Conservation (phyloP, 2,888 invertebrate species). For the Alloplasta piceator region DNA sequence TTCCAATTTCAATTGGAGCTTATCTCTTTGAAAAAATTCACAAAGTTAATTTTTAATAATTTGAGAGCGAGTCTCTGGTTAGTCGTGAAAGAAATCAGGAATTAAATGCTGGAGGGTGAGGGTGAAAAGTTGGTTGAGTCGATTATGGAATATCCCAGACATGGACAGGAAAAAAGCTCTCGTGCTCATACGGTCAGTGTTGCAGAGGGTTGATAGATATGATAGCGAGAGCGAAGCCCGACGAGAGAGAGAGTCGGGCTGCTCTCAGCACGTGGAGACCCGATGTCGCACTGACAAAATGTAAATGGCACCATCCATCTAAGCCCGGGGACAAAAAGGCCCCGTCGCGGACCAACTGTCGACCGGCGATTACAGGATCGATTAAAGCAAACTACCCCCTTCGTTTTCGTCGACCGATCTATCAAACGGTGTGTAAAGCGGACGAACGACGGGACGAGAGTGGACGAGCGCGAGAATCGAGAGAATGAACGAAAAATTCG, state of each 20-base stretch:
- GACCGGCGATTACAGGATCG: constrained; percentile 83
- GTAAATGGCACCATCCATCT: constrained; percentile 83
- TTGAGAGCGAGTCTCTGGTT: too few relatives aligned
- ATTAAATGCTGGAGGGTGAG: too few relatives aligned
- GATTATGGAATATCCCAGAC: too few relatives aligned
- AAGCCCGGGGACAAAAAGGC: constrained; percentile 81
- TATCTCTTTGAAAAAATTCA: too few relatives aligned
- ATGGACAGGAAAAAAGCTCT: constrained; percentile 3
- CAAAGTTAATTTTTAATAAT: too few relatives aligned
- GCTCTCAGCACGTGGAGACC: constrained; percentile 69
- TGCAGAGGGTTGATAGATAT: constrained; percentile 81
- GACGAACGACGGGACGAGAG: constrained; percentile 61
- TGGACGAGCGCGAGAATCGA: constrained; percentile 61
- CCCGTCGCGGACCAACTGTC: constrained; percentile 81
- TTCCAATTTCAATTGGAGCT: too few relatives aligned
- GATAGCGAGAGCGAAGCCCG: constrained; percentile 76
- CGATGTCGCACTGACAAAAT: constrained; percentile 83
- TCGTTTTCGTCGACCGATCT: constrained; percentile 82
- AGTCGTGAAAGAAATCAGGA: too few relatives aligned
- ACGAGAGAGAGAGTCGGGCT: constrained; percentile 35
- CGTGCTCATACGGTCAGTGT: constrained; percentile 60
- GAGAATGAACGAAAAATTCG: constrained; percentile 9
- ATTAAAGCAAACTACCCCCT: constrained; percentile 83
- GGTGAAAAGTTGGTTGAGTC: too few relatives aligned
- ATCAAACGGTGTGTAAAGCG: constrained; percentile 78